A percentile compares a stretch with the other conserved stretches of the same genome.
Conservation (phyloP, 2,888 invertebrate species). For the Belgica antarctica region DNA sequence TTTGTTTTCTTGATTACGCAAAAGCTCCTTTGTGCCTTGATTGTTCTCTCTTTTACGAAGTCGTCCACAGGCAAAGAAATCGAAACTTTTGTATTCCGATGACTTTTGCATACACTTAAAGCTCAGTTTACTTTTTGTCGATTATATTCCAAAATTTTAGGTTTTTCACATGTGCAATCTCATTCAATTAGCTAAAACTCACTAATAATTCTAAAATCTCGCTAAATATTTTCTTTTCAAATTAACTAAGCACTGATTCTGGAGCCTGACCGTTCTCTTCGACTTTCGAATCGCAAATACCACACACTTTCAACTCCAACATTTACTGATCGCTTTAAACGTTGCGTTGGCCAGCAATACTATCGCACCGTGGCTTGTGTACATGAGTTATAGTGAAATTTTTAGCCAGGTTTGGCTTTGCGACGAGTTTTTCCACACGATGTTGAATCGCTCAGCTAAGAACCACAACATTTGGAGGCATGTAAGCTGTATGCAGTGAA, state of each 20-base stretch:
- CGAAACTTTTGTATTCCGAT: background rate
- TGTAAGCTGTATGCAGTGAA: background rate
- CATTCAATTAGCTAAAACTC: background rate
- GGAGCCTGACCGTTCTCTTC: background rate
- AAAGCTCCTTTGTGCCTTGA: no score
- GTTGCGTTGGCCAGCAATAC: no score
- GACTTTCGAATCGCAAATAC: slow-evolving; percentile 44
- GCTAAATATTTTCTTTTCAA: slow-evolving; percentile 13
- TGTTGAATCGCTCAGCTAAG: background rate
- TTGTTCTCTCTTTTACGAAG: no score
- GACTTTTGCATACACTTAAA: background rate
- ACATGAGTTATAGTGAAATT: no score
- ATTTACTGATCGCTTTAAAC: no score
- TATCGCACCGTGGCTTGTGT: no score
- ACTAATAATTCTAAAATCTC: background rate
- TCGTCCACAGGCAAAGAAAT: no score
- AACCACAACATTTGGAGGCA: background rate
- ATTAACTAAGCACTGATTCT: background rate
- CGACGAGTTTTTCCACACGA: no score
- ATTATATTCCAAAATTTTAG: background rate
- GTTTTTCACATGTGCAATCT: background rate
- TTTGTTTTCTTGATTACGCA: no score
- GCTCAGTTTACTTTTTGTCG: background rate
- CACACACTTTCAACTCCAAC: slow-evolving; percentile 30
- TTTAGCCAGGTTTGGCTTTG: no score